phyloP scores from a whole-genome alignment of 2,797 vertebrate species.

The Neoniphon sammara region DNA sequence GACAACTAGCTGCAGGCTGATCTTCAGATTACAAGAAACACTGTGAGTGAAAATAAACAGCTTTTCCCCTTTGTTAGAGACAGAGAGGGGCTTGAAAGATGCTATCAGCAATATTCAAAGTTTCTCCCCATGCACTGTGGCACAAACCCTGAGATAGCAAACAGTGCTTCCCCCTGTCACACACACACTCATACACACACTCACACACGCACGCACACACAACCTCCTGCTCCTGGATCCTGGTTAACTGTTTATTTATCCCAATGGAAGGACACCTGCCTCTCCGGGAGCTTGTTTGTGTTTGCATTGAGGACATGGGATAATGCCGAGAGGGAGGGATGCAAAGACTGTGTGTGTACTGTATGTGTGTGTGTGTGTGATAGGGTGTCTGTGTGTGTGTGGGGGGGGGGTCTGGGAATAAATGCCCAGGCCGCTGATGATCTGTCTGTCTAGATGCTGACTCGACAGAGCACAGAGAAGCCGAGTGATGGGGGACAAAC shows the following conservation, averaged over 20 bases:
- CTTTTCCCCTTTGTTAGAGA: slow-evolving; percentile 29
- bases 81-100: slow-evolving; percentile 73
- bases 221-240: slow-evolving; percentile 74
- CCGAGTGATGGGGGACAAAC: slow-evolving; percentile 29
- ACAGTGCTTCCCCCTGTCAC: slow-evolving; percentile 17
- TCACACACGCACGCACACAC: slow-evolving; percentile 36
- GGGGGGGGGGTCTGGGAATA: slow-evolving; percentile 39
- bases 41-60: slow-evolving; percentile 51
- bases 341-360: slow-evolving; percentile 29
- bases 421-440: slow-evolving; percentile 29
- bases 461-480: slow-evolving; percentile 31
- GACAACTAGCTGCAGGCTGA: slow-evolving; percentile 3
- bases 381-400: not conserved
- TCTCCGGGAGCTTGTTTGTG: slow-evolving; percentile 78
- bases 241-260: slow-evolving; percentile 82
- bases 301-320: slow-evolving; percentile 78
- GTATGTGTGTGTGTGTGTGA: slow-evolving; percentile 17
- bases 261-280: slow-evolving; percentile 77
- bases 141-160: slow-evolving; percentile 46
- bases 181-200: slow-evolving; percentile 22
- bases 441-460: slow-evolving; percentile 59
- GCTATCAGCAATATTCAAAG: slow-evolving; percentile 77
- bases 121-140: slow-evolving; percentile 50
- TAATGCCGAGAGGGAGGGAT: slow-evolving; percentile 54
- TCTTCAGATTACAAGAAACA: slow-evolving; percentile 56